Percentiles rank a stretch among this genome's conserved stretches.
Evolutionary conservation across 1,140 invertebrate species (phyloP).

Genomic region (Drosophila mojavensis): DNA sequence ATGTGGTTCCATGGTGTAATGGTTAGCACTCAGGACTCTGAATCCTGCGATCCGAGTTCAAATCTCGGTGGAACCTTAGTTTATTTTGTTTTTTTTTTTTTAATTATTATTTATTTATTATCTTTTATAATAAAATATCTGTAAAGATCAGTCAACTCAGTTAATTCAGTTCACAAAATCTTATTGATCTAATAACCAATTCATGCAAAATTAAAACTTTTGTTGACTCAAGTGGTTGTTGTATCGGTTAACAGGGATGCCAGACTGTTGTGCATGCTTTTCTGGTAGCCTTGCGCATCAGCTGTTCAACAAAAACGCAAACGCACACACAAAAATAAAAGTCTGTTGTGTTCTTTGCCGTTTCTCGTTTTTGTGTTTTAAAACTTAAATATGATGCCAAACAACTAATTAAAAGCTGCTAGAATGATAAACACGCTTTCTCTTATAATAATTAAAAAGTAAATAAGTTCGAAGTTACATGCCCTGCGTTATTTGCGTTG

Average conservation of each 20-base stretch:
- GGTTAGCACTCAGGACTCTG: constrained; percentile 96
- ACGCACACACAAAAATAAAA: neutral
- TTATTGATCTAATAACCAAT: no score
- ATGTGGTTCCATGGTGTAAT: constrained; percentile 90
- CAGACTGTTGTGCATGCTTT: neutral
- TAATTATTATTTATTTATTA: neutral
- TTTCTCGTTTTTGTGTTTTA: constrained; percentile 3
- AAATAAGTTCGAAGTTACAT: neutral
- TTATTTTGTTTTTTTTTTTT: constrained; percentile 6
- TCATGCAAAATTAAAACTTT: no score
- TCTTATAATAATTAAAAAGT: neutral
- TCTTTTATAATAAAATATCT: neutral
- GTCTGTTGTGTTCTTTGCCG: neutral
- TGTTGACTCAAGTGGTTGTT: constrained; percentile 3
- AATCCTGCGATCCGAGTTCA: constrained; percentile 95
- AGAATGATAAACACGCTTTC: neutral
- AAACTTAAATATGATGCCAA: constrained; percentile 6
- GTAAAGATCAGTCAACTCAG: no score
- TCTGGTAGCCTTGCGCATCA: constrained; percentile 20
- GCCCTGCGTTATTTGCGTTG: neutral
- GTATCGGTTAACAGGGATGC: constrained; percentile 11
- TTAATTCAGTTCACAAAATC: no score
- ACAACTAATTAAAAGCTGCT: neutral
- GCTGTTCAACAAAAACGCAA: constrained; percentile 8
- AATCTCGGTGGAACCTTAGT: constrained; percentile 90